These are phyloP conservation scores for Ursus arctos DNA, from an alignment of 2,113 vertebrate species.

Conservation along the genomic window DNA sequence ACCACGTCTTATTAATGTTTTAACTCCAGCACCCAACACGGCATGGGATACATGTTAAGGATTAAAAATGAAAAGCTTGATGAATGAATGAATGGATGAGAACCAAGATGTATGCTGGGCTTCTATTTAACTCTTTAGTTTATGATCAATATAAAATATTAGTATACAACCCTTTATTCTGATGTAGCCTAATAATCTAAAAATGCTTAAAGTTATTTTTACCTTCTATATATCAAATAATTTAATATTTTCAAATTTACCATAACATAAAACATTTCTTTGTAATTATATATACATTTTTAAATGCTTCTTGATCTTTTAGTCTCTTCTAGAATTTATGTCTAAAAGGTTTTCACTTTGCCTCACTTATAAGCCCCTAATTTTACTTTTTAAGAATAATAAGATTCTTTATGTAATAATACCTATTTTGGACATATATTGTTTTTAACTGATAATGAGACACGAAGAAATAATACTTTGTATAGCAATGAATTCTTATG, in stretches of 20 bases:
- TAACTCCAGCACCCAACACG: neutral
- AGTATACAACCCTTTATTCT: neutral
- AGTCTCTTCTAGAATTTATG: neutral
- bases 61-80: slow-evolving; percentile 46
- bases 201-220: slow-evolving; percentile 36
- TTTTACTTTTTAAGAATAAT: slow-evolving; percentile 31
- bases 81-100: slow-evolving; percentile 7
- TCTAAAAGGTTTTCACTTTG: slow-evolving; percentile 23
- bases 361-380: neutral
- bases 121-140: slow-evolving; percentile 34
- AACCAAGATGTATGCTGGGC: neutral
- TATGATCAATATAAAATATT: slow-evolving; percentile 29
- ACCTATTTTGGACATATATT: neutral
- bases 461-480: slow-evolving; percentile 11
- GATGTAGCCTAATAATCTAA: neutral
- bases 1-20: neutral
- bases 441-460: neutral
- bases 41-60: neutral
- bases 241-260: slow-evolving; percentile 49
- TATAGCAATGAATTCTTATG: slow-evolving; percentile 21
- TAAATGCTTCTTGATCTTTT: slow-evolving; percentile 42
- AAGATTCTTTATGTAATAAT: neutral
- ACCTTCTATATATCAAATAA: neutral
- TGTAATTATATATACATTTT: neutral
- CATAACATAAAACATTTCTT: slow-evolving; percentile 26